Evolutionary conservation across 2,888 invertebrate genomes (phyloP), one percentile per base, ranked within the genome.

Genomic region (Meteorus cinctellus): DNA sequence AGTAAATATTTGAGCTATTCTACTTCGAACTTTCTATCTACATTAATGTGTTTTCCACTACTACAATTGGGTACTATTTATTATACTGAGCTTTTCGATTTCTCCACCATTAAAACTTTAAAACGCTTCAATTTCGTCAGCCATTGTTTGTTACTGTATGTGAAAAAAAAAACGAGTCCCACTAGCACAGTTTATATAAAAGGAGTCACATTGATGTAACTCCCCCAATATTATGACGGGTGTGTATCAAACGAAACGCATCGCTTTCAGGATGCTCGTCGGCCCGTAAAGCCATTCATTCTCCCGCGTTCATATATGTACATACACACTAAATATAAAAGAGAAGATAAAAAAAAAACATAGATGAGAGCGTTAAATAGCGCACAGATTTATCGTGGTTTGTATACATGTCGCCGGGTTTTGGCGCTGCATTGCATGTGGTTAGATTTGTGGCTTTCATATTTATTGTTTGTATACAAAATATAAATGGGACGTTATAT

Each of bases 181-280:
- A 78, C 77, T 71, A 72, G 73, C 75, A 48, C 36, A 63, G 66
- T 41, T 45, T 24, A 68, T 63, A 60, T 51, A 41, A 74, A 66
- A 70, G 72, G 66, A 77, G 51, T 65, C 74, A 75, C 80, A 77
- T 80, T 80, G 29, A 29, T 62, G 36, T 45, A 84, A 88, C 89
- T 88, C 89, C 89, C 88, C 86, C 89, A 89, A 89, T 89, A 89
- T 89, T 89, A 87, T 89, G 89, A 89, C 89, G 87, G 86, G 84
- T 85, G 86, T 87, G 88, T 88, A 87, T 31, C 62, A 62, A 87
- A 87, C 88, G 86, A 79, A 72, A 65, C 74, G 82, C 83, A 78
- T 76, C 81, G 83, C 84, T 87, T 89, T 89, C 84, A 89, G 80
- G 75, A 80, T 87, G 88, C 82, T 86, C 88, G 84, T 78, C 84